These are phyloP conservation scores for Paraescarpia echinospica DNA, from an alignment of 1,140 invertebrate genomes.

Conservation along the genomic window DNA sequence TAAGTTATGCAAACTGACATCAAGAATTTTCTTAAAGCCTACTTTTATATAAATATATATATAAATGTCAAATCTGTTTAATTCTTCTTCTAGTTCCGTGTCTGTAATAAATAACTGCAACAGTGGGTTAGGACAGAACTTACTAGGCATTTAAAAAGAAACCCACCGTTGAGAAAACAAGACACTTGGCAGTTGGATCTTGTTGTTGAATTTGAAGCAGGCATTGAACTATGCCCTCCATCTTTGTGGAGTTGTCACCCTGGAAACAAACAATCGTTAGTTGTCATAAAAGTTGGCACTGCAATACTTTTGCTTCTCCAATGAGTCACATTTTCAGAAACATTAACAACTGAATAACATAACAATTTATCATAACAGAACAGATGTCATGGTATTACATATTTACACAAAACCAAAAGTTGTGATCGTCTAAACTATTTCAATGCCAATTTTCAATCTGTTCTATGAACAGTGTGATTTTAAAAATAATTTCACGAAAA, in stretches of 20 bases:
- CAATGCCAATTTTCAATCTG: background rate
- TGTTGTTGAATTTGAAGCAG: conserved; percentile 64
- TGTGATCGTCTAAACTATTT: background rate
- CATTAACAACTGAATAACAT: background rate
- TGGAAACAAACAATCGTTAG: conserved; percentile 29
- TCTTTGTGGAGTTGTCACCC: conserved; percentile 70
- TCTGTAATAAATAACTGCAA: background rate
- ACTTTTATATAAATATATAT: no score
- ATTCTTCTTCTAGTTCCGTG: no score
- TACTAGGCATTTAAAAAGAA: background rate
- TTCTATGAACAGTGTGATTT: background rate
- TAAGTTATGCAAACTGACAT: no score
- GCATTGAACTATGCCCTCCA: conserved; percentile 68
- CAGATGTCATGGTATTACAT: background rate
- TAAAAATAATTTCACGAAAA: conserved; percentile 12
- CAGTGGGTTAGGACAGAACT: background rate
- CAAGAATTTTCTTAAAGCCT: no score
- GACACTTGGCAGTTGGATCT: conserved; percentile 67
- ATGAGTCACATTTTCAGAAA: background rate
- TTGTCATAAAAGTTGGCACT: background rate
- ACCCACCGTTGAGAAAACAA: conserved; percentile 73
- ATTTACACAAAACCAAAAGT: background rate
- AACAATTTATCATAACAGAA: background rate
- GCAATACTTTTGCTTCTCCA: background rate
- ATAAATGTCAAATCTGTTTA: no score